phyloP scores from a whole-genome alignment of 92 coral and sea anemone genomes.

The Epizoanthus fatuus region DNA sequence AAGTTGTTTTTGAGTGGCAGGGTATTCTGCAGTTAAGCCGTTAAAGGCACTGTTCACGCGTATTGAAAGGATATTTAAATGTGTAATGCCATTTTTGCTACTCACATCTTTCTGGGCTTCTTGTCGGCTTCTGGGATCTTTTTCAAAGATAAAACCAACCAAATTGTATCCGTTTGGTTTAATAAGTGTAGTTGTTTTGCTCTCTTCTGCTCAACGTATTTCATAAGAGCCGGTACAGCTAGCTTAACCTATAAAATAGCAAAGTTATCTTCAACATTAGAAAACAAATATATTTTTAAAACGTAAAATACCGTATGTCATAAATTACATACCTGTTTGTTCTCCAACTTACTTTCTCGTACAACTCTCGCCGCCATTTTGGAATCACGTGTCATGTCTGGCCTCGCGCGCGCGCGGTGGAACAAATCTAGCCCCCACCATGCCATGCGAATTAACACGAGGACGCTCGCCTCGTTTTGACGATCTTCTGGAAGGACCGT shows the following conservation, averaged over 20 bases:
- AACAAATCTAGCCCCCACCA: no score
- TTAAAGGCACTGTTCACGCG: no score
- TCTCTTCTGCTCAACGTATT: conserved; percentile 69
- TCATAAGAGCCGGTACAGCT: conserved; percentile 91
- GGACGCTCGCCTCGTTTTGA: conserved; percentile 26
- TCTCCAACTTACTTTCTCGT: conserved; percentile 82
- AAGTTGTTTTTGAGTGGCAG: no score
- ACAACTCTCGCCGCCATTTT: conserved; percentile 84
- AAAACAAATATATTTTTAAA: background rate
- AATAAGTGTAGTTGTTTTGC: conserved; percentile 69
- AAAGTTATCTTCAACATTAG: background rate
- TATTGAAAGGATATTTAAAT: background rate
- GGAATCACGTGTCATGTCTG: conserved; percentile 39
- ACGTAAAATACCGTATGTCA: background rate
- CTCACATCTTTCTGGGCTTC: conserved; percentile 93
- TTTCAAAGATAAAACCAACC: conserved; percentile 86
- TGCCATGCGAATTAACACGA: background rate
- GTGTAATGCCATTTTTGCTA: background rate
- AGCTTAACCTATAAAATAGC: conserved; percentile 71
- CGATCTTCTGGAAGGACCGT: background rate
- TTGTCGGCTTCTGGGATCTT: conserved; percentile 89
- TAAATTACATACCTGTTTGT: conserved; percentile 76
- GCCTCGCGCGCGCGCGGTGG: no score
- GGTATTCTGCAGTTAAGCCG: no score
- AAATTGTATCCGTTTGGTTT: conserved; percentile 78